A percentile compares a stretch with the other conserved stretches of the same genome.
Conservation (phyloP, 2,888 invertebrate genomes). For the Drosophila picticornis region DNA sequence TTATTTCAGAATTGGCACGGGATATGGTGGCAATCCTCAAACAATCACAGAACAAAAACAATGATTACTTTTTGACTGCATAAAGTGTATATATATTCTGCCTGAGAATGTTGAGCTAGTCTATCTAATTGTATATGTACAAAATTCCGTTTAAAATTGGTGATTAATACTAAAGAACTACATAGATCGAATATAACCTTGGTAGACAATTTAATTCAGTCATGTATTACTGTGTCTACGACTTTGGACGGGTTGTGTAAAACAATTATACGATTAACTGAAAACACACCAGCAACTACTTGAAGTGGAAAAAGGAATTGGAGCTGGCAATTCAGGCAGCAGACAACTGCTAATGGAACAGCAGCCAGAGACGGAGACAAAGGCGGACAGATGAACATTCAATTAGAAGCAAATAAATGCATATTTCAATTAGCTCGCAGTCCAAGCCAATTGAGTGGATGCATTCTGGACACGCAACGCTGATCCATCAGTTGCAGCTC, state of each 20-base stretch:
- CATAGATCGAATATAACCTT: background rate
- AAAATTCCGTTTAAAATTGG: background rate
- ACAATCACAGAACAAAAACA: background rate
- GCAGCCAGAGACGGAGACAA: background rate
- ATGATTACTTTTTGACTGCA: background rate
- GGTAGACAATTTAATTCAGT: background rate
- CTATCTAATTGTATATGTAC: background rate
- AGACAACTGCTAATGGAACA: constrained; percentile 2
- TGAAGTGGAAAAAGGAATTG: constrained; percentile 2
- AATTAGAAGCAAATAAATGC: constrained; percentile 59
- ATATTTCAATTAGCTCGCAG: constrained; percentile 58
- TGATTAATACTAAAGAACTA: background rate
- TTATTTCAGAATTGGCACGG: background rate
- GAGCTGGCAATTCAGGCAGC: background rate
- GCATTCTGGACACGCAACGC: constrained; percentile 25
- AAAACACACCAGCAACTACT: constrained; percentile 38
- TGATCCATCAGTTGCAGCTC: constrained; percentile 16
- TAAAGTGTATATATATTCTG: background rate
- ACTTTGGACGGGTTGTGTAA: constrained; percentile 23
- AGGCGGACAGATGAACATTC: constrained; percentile 35
- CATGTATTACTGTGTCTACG: background rate
- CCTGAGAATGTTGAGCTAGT: background rate
- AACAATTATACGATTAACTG: constrained; percentile 36
- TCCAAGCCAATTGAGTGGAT: constrained; percentile 33
- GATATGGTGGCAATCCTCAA: background rate